Conservation (phyloP, 2,888 invertebrate species). For the Platycnemis pennipes region DNA sequence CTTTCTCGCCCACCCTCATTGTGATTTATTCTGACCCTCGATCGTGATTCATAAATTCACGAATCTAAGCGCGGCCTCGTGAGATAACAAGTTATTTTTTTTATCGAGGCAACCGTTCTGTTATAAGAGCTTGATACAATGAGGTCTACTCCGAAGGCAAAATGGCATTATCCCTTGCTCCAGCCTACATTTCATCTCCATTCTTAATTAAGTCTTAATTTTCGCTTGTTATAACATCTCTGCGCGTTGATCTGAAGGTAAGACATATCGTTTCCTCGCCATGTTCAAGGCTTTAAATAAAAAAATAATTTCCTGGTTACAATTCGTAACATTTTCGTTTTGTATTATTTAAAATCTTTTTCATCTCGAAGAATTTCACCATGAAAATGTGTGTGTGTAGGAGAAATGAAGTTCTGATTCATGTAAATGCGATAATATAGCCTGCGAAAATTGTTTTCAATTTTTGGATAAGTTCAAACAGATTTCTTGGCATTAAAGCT, state of each 20-base stretch:
- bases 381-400: too few relatives aligned
- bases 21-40: not conserved
- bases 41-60: conserved; percentile 38
- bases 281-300: too few relatives aligned
- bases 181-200: not conserved
- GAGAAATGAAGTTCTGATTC: too few relatives aligned
- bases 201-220: not conserved
- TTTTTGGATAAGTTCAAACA: too few relatives aligned
- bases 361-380: too few relatives aligned
- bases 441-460: too few relatives aligned
- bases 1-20: not conserved
- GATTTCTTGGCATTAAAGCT: too few relatives aligned
- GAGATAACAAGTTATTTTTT: not conserved
- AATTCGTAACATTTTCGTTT: too few relatives aligned
- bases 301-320: too few relatives aligned
- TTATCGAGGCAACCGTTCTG: not conserved
- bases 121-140: not conserved
- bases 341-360: too few relatives aligned
- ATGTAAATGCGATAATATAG: too few relatives aligned
- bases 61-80: not conserved
- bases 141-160: not conserved
- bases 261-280: not conserved
- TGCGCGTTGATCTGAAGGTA: not conserved
- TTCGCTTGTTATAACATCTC: not conserved
- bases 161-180: not conserved